Conservation (phyloP, 2,797 vertebrate species). For the Ibycter americanus region DNA sequence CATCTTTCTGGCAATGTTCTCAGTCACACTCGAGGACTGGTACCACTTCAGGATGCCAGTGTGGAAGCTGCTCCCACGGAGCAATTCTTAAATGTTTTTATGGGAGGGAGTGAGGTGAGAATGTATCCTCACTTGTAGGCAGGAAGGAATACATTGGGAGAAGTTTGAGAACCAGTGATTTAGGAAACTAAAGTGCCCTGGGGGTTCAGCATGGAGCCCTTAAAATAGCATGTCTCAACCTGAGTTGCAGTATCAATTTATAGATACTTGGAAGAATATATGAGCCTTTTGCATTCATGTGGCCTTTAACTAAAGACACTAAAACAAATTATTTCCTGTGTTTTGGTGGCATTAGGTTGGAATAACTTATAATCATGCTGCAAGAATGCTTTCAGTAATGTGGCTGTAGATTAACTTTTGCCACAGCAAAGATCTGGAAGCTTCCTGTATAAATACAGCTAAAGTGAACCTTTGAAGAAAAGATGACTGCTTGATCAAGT, state of each 20-base stretch:
- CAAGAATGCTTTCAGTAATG: conserved; percentile 13
- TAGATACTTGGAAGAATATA: conserved; percentile 1
- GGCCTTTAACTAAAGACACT: conserved; percentile 15
- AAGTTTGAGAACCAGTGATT: neutral
- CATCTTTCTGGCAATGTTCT: neutral
- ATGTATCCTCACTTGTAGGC: neutral
- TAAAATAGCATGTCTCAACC: conserved; percentile 25
- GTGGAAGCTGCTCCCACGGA: neutral
- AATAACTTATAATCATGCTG: neutral
- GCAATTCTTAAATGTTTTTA: neutral
- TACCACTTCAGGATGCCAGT: neutral
- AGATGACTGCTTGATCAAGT: neutral
- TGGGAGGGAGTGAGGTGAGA: neutral
- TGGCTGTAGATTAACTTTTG: conserved; percentile 32
- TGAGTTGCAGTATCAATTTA: conserved; percentile 19
- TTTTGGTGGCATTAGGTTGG: conserved; percentile 26
- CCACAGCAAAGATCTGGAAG: conserved; percentile 32
- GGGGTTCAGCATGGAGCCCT: neutral
- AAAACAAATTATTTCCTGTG: conserved; percentile 31
- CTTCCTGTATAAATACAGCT: conserved; percentile 12
- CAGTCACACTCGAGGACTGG: neutral
- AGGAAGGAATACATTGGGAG: neutral
- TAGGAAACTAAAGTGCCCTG: neutral
- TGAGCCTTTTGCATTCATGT: neutral
- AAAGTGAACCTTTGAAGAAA: conserved; percentile 11